These are phyloP conservation scores for Oostethus manadensis DNA, from an alignment of 2,113 vertebrate species.

Conservation along the genomic window DNA sequence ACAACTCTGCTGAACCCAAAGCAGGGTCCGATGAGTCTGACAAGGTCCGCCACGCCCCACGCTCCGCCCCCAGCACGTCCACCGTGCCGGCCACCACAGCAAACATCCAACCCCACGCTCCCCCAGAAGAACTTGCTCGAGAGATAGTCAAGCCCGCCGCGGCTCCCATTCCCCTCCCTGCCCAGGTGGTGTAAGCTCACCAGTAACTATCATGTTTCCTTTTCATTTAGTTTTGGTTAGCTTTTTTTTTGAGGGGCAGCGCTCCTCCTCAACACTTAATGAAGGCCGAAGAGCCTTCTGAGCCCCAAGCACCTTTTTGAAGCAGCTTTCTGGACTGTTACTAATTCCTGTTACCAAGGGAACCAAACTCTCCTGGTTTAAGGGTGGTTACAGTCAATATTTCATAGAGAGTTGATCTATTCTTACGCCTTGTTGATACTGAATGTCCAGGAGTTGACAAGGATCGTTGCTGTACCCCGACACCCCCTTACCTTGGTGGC, in stretches of 20 bases:
- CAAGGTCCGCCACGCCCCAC: conserved; percentile 29
- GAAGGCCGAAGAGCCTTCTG: conserved; percentile 43
- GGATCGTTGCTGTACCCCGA: conserved; percentile 30
- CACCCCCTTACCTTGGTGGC: conserved; percentile 16
- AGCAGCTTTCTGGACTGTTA: conserved; percentile 57
- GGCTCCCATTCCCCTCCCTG: conserved; percentile 38
- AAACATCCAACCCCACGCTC: conserved; percentile 29
- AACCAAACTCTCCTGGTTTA: conserved; percentile 35
- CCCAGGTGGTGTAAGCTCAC: conserved; percentile 42
- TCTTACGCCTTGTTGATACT: conserved; percentile 49
- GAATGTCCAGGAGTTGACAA: conserved; percentile 49
- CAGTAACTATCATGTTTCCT: conserved; percentile 3
- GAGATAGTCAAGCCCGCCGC: conserved; percentile 41
- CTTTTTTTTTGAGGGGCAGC: conserved; percentile 40
- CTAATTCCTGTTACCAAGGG: conserved; percentile 48
- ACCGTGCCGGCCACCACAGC: conserved; percentile 25
- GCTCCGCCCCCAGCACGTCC: conserved; percentile 34
- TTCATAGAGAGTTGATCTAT: conserved; percentile 33
- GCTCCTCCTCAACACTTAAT: conserved; percentile 19
- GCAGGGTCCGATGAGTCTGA: conserved; percentile 25
- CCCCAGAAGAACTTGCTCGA: conserved; percentile 20
- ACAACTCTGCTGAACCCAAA: conserved; percentile 70
- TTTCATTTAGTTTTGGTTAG: conserved; percentile 25
- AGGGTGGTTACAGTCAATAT: conserved; percentile 37
- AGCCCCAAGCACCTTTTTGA: conserved; percentile 55